Conservation (phyloP, 64 coral and sea anemone genomes). For the Pocillopora verrucosa region DNA sequence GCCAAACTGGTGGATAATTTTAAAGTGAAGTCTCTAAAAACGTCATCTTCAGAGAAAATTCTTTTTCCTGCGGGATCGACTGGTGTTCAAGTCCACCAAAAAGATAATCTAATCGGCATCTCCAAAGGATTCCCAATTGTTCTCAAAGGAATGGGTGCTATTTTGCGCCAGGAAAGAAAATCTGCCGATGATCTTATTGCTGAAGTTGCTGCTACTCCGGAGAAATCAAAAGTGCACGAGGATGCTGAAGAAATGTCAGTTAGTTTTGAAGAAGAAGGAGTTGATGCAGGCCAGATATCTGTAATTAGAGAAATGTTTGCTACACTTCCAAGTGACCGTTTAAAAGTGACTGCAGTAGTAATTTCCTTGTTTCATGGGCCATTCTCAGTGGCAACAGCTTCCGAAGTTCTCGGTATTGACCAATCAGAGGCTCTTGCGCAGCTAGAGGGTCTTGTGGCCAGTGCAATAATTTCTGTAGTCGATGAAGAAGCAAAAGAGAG, state of each 20-base stretch:
- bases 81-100: not conserved
- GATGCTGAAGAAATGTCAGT: not conserved
- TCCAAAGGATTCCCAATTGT: not conserved
- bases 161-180: conserved; percentile 11
- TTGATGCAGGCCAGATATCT: not conserved
- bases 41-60: conserved; percentile 2
- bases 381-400: too few species aligned
- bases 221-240: not conserved
- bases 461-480: too few species aligned
- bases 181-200: not conserved
- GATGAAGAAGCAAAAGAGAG: too few species aligned
- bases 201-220: not conserved
- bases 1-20: not conserved
- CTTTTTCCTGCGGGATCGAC: not conserved
- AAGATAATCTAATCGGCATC: not conserved
- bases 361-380: not conserved
- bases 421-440: too few species aligned
- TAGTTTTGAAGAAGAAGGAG: not conserved
- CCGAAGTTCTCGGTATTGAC: too few species aligned
- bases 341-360: not conserved
- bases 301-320: conserved; percentile 8
- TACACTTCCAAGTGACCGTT: not conserved
- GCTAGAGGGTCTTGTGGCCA: too few species aligned
- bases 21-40: not conserved
- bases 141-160: not conserved